phyloP scores from a whole-genome alignment of 2,797 vertebrate genomes.

The Fundulus diaphanus region DNA sequence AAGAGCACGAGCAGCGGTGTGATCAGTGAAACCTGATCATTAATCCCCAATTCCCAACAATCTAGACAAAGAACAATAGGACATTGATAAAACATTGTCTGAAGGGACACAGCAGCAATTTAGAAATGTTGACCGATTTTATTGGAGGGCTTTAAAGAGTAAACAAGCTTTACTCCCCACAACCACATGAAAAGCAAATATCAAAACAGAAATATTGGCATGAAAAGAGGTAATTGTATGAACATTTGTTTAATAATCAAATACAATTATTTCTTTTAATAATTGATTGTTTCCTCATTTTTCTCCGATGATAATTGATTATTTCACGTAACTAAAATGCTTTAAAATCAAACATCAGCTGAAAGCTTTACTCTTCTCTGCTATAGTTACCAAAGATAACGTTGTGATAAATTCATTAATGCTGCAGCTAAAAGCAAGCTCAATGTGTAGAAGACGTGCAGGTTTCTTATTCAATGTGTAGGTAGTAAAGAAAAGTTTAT shows the following conservation, averaged over 20 bases:
- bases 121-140: not conserved
- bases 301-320: not conserved
- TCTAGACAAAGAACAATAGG: not conserved
- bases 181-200: not conserved
- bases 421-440: constrained; percentile 30
- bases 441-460: constrained; percentile 24
- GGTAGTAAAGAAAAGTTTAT: not conserved
- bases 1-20: constrained; percentile 19
- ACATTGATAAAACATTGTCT: not conserved
- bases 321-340: not conserved
- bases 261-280: not conserved
- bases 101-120: not conserved
- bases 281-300: not conserved
- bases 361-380: not conserved
- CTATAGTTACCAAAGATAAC: not conserved
- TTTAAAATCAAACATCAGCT: not conserved
- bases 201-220: not conserved
- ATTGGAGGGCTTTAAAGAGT: not conserved
- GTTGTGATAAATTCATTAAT: not conserved
- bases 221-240: not conserved
- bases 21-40: constrained; percentile 44
- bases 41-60: not conserved
- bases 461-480: constrained; percentile 12
- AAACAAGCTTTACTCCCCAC: not conserved
- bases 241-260: not conserved